Evolutionary conservation across 2,113 vertebrate genomes (phyloP).

Genomic region (Brienomyrus brachyistius): DNA sequence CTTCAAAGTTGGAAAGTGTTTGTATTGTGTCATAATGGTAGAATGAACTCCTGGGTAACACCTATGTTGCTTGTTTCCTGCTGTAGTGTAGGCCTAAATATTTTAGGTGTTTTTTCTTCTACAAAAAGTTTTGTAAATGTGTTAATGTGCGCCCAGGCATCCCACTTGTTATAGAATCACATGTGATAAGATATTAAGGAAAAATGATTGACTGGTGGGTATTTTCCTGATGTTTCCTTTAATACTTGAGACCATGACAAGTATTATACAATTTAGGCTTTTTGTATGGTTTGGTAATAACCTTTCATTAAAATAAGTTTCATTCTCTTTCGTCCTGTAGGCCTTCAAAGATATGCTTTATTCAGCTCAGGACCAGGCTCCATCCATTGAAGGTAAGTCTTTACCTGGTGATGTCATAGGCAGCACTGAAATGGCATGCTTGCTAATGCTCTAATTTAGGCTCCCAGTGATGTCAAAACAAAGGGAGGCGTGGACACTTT

Average conservation of each 20-base stretch:
- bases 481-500: not conserved
- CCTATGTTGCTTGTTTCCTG: no score
- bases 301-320: not conserved
- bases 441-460: not conserved
- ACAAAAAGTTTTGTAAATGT: not conserved
- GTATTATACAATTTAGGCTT: not conserved
- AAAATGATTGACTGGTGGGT: not conserved
- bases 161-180: not conserved
- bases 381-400: conserved; percentile 80
- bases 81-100: no score
- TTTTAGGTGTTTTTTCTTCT: no score
- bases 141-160: not conserved
- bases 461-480: not conserved
- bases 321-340: conserved; percentile 50
- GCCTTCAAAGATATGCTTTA: conserved; percentile 98
- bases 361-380: conserved; percentile 96
- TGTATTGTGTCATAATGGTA: not conserved
- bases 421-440: not conserved
- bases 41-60: no score
- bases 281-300: not conserved
- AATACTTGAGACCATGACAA: not conserved
- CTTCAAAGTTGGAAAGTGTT: not conserved
- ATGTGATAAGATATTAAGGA: not conserved
- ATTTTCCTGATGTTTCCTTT: not conserved
- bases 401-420: not conserved